A percentile compares a stretch with the other conserved stretches of the same genome.
Conservation (phyloP, 1,140 invertebrate species). For the Wiebesia pumilae region DNA sequence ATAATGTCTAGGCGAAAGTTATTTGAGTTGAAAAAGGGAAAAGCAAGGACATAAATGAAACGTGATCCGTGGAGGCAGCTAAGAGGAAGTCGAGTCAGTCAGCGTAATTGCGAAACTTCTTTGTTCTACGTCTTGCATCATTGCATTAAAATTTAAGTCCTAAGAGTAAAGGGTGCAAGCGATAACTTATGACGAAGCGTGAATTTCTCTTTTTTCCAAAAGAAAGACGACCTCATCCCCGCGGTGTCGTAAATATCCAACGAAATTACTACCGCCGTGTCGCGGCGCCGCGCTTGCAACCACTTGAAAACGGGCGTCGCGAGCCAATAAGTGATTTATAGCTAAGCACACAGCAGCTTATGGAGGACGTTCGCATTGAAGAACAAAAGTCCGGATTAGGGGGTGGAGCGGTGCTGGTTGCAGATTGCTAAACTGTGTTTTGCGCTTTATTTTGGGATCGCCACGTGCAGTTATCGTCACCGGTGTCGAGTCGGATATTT, state of each 20-base stretch:
- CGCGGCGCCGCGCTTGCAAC: not conserved
- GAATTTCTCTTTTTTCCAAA: no score
- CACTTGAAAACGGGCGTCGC: not conserved
- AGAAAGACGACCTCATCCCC: no score
- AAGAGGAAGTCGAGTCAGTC: not conserved
- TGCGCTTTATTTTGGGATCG: slow-evolving; percentile 70
- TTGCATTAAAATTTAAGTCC: not conserved
- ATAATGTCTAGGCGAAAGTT: not conserved
- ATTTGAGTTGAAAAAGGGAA: not conserved
- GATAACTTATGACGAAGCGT: not conserved
- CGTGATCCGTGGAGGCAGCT: not conserved
- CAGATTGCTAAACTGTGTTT: slow-evolving; percentile 62
- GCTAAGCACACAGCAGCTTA: not conserved
- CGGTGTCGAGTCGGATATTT: slow-evolving; percentile 36
- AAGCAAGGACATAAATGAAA: not conserved
- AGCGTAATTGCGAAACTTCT: not conserved
- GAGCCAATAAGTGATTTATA: slow-evolving; percentile 34
- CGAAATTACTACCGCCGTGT: not conserved
- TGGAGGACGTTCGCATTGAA: not conserved
- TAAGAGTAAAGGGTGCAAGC: not conserved
- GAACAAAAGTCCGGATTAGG: slow-evolving; percentile 44
- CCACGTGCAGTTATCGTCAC: slow-evolving; percentile 66
- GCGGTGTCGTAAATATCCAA: not conserved
- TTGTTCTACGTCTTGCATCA: not conserved
- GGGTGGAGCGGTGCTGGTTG: slow-evolving; percentile 55